Base-by-base conservation (phyloP, 37 sponge, comb jelly and placozoan species). In the Geodia barretti region DNA sequence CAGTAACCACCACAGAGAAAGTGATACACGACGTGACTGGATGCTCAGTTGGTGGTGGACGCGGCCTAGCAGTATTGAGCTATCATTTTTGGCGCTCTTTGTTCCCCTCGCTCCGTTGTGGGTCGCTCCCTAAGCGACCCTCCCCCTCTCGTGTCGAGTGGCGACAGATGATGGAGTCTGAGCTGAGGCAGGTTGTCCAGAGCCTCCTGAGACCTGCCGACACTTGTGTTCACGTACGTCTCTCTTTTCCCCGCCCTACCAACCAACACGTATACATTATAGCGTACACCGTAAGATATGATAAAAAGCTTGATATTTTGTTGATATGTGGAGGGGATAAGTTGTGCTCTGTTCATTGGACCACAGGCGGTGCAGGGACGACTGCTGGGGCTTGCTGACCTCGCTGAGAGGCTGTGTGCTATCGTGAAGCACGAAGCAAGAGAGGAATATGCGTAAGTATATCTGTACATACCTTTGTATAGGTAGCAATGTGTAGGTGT, bases 151-250 rank as follows among this genome's bases (percentile, higher is more conserved):
- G 21, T 7, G 21, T 17, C 24, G 34, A n/a, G 2, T 61, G 61
- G 60, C 61, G 17, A 30, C 69, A 43, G 47, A 29, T 1, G 71
- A 58, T 60, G 70, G 42, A 54, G 39, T 7, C 9, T 19, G 47
- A 11, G 14, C 47, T 68, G 25, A 36, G 39, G 33, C 39, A 41
- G 30, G 65, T 72, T 3, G 68, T 88, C 34, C 88, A 88, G 72
- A 77, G 81, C 21, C 77, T 88, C 20, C 88, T 88, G 42, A 59
- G 88, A 39, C 88, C 88, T 14, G 77, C 88, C 30, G 88, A 88
- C 72, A 81, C 88, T 26, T 88, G 88, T 81, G 41, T 81, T n/a
- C 69, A 75, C 60, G 78, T 88, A 82, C 80, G n/a, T n/a, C n/a
- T n/a, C n/a, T n/a, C n/a, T n/a, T n/a, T n/a, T n/a, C n/a, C n/a